Conservation (phyloP, 2,797 vertebrate genomes). For the Acomys russatus region DNA sequence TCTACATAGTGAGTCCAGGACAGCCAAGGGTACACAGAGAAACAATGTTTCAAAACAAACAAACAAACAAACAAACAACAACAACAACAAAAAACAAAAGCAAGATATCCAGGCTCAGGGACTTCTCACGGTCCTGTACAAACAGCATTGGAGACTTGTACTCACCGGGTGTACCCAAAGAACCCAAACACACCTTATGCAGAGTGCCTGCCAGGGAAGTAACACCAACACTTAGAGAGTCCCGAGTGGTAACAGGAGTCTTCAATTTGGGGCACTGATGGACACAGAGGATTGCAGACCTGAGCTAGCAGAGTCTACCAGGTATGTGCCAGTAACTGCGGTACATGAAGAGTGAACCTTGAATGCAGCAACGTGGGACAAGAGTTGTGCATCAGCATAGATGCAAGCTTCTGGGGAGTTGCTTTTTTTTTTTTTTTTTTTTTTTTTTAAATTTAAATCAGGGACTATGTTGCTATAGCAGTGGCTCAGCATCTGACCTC, state of each 20-base stretch:
- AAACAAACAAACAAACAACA: no score
- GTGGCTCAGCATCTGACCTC: not conserved
- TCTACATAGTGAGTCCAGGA: no score
- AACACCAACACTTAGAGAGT: not conserved
- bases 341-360: not conserved
- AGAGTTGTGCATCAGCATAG: not conserved
- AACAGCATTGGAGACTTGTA: not conserved
- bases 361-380: not conserved
- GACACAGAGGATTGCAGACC: not conserved
- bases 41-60: no score
- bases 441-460: not conserved
- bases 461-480: no score
- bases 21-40: no score
- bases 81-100: no score
- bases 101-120: not conserved
- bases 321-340: no score
- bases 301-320: not conserved
- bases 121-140: not conserved
- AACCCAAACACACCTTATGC: not conserved
- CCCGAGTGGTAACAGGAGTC: not conserved
- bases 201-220: not conserved
- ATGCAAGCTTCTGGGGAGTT: not conserved
- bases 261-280: not conserved
- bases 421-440: no score
- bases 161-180: not conserved